Percentiles rank a stretch among this genome's conserved stretches.
phyloP scores from a whole-genome alignment of 2,797 vertebrate species.

The Dicrostonyx torquatus region DNA sequence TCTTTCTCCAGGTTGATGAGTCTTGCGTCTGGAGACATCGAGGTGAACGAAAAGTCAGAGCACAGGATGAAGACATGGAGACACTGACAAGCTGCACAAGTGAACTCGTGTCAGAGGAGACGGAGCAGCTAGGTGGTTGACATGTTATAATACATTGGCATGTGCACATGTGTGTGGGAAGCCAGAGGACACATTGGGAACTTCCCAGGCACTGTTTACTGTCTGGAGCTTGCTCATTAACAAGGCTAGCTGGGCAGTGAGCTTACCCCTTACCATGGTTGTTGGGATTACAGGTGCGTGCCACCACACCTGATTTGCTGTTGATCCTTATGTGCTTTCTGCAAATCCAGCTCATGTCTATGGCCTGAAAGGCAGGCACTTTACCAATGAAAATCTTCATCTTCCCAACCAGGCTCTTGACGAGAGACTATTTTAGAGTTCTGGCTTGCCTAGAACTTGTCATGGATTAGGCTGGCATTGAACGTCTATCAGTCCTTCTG shows the following conservation, averaged over 20 bases:
- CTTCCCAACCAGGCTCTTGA: neutral
- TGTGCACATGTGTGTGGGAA: neutral
- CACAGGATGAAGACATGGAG: slow-evolving; percentile 94
- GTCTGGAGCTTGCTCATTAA: neutral
- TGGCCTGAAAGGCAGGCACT: neutral
- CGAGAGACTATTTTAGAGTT: neutral
- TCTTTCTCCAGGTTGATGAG: slow-evolving; percentile 92
- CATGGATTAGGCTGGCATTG: neutral
- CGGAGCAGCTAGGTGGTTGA: slow-evolving; percentile 91
- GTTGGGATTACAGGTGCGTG: neutral
- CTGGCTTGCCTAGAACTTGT: neutral
- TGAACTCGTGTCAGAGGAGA: slow-evolving; percentile 91
- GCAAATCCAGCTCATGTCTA: neutral
- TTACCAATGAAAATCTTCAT: neutral
- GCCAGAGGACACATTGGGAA: neutral
- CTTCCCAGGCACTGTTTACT: neutral
- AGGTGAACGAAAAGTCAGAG: slow-evolving; percentile 95
- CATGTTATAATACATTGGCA: neutral
- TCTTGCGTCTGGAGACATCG: slow-evolving; percentile 93
- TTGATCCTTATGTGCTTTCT: neutral
- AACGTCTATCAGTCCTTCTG: neutral
- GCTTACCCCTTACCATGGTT: neutral
- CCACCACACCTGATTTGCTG: neutral
- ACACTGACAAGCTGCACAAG: slow-evolving; percentile 87
- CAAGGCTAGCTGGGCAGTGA: neutral